Evolutionary conservation across 2,888 invertebrate genomes (phyloP).

Genomic region (Nomada hirtipes): DNA sequence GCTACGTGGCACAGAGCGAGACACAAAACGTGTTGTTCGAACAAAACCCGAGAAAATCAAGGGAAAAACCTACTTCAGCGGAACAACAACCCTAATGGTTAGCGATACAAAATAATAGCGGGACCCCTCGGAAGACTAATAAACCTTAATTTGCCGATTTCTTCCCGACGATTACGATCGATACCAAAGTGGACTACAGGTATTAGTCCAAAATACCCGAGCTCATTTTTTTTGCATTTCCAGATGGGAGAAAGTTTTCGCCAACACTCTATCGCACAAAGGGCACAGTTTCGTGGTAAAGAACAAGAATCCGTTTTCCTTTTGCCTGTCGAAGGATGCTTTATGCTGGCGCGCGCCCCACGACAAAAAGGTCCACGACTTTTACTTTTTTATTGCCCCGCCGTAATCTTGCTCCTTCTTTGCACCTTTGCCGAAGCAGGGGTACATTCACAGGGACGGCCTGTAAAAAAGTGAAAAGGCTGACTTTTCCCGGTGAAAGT

Average conservation of each 20-base stretch:
- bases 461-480: conserved; percentile 56
- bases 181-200: too few species aligned
- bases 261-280: conserved; percentile 2
- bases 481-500: conserved; percentile 65
- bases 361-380: conserved; percentile 52
- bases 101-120: conserved; percentile 9
- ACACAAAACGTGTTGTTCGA: conserved; percentile 38
- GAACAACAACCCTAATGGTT: conserved; percentile 37
- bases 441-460: conserved; percentile 20
- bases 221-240: not conserved
- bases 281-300: not conserved
- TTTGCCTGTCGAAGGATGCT: conserved; percentile 50
- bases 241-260: conserved; percentile 16
- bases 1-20: conserved; percentile 47
- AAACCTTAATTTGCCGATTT: not conserved
- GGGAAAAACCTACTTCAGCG: not conserved
- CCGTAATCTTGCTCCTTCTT: conserved; percentile 38
- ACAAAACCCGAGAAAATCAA: conserved; percentile 59
- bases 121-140: not conserved
- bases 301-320: conserved; percentile 51
- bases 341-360: conserved; percentile 30
- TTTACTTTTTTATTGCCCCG: conserved; percentile 71
- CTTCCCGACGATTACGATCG: not conserved
- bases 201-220: too few species aligned
- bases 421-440: conserved; percentile 32